Percentiles rank a stretch among this genome's conserved stretches.
Conservation (phyloP, 2,113 vertebrate species). For the Mobula hypostoma region DNA sequence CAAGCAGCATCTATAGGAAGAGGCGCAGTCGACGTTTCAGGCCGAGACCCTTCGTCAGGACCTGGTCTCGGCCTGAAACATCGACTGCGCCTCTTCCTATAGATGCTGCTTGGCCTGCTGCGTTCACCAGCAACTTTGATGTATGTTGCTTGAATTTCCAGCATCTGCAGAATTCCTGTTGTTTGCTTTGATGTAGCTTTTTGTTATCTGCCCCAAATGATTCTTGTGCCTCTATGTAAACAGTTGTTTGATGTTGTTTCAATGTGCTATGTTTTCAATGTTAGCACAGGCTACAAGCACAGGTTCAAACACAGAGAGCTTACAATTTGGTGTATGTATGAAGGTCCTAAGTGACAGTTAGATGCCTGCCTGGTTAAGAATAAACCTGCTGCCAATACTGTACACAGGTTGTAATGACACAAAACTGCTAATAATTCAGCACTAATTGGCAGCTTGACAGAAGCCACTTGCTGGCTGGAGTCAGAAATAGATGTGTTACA, state of each 20-base stretch:
- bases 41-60: too few species aligned
- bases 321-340: neutral
- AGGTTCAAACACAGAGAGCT: neutral
- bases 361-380: neutral
- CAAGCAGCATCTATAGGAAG: too few species aligned
- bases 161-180: too few species aligned
- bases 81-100: too few species aligned
- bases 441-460: neutral
- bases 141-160: too few species aligned
- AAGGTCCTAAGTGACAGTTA: neutral
- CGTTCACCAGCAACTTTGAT: too few species aligned
- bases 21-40: too few species aligned
- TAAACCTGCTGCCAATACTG: neutral
- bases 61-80: too few species aligned
- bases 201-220: neutral
- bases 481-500: neutral
- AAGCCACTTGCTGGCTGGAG: neutral
- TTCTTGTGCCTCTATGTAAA: neutral
- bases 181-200: neutral
- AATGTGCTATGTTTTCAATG: neutral
- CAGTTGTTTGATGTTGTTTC: neutral
- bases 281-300: too few species aligned
- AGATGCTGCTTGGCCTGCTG: too few species aligned
- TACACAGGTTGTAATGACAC: neutral
- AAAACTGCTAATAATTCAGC: neutral